Evolutionary conservation across 2,888 invertebrate species (phyloP).

Genomic region (Nesidiocoris tenuis): DNA sequence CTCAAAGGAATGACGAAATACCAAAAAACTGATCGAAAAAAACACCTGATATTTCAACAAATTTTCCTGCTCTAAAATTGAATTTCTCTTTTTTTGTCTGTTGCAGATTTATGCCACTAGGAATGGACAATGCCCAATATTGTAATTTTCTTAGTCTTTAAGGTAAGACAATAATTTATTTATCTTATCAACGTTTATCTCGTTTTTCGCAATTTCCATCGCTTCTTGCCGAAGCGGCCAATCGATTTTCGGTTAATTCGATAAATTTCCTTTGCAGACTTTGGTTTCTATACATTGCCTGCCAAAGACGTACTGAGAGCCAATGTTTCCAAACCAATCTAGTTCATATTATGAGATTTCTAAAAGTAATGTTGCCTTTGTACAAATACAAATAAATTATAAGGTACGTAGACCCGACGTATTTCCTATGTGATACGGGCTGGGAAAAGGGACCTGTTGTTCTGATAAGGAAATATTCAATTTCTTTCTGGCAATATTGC

Average conservation of each 20-base stretch:
- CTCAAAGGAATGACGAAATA: too few species aligned
- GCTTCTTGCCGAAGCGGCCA: too few species aligned
- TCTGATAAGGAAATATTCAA: too few species aligned
- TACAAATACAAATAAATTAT: slow-evolving; percentile 57
- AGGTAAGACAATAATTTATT: too few species aligned
- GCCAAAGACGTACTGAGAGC: slow-evolving; percentile 60
- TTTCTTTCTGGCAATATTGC: too few species aligned
- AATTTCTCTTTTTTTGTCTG: slow-evolving; percentile 44
- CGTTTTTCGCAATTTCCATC: too few species aligned
- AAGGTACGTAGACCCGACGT: slow-evolving; percentile 16
- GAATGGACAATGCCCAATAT: slow-evolving; percentile 53
- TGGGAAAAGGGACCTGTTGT: too few species aligned
- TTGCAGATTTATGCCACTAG: slow-evolving; percentile 57
- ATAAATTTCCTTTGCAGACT: slow-evolving; percentile 54
- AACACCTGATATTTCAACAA: background rate
- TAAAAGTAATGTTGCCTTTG: slow-evolving; percentile 60
- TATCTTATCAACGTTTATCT: too few species aligned
- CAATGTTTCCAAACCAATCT: slow-evolving; percentile 61
- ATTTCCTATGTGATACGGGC: too few species aligned
- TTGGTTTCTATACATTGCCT: slow-evolving; percentile 60
- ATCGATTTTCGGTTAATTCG: too few species aligned
- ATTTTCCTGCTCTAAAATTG: background rate
- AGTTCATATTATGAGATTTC: slow-evolving; percentile 59
- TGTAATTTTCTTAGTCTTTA: slow-evolving; percentile 49
- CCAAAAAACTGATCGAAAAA: too few species aligned